Evolutionary conservation across 2,888 invertebrate genomes (phyloP).

Genomic region (Spilarctia lutea): DNA sequence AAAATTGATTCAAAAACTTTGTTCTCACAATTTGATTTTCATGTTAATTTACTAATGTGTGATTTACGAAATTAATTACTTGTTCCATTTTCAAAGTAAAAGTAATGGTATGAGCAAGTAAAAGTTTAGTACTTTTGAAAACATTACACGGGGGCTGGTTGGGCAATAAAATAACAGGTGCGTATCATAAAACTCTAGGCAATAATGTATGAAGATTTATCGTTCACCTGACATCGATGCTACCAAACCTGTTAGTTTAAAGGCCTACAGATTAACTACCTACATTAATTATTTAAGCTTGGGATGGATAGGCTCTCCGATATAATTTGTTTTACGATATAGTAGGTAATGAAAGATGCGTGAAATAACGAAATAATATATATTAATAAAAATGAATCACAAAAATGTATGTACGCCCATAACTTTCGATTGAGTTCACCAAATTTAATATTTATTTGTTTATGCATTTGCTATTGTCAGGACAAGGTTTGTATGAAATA

Average conservation of each 20-base stretch:
- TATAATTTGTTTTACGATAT: conserved; percentile 9
- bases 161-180: conserved; percentile 20
- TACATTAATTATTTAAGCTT: conserved; percentile 15
- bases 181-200: conserved; percentile 21
- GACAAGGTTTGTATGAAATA: too few relatives aligned
- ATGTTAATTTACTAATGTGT: too few relatives aligned
- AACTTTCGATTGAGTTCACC: too few relatives aligned
- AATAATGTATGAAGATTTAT: conserved; percentile 31
- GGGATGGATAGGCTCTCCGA: conserved; percentile 6
- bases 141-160: conserved; percentile 1
- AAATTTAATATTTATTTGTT: too few relatives aligned
- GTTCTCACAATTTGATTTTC: too few relatives aligned
- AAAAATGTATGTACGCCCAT: too few relatives aligned
- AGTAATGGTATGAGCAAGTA: not conserved
- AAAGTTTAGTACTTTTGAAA: not conserved
- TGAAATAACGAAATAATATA: not conserved
- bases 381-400: too few relatives aligned
- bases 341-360: not conserved
- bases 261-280: conserved; percentile 18
- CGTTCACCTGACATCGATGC: conserved; percentile 19
- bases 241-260: conserved; percentile 20
- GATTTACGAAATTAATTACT: not conserved
- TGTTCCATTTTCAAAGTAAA: not conserved
- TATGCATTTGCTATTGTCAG: too few relatives aligned
- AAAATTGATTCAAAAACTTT: too few relatives aligned